Percentiles rank a stretch among this genome's conserved stretches.
phyloP scores from a whole-genome alignment of 2,888 invertebrate species.

The Leuctra nigra region DNA sequence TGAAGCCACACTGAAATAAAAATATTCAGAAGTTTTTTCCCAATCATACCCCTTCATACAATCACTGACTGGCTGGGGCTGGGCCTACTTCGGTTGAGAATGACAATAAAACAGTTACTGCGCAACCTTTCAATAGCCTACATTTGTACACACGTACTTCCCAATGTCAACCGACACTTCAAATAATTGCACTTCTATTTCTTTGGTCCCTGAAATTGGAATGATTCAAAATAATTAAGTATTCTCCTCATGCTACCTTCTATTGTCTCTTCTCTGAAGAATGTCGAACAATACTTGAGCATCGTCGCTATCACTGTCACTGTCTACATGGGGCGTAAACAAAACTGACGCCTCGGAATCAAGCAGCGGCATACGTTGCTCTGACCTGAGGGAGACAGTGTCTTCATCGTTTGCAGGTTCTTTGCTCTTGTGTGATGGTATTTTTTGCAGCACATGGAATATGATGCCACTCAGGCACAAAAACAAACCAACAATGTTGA shows the following conservation, averaged over 20 bases:
- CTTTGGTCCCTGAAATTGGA: slow-evolving; percentile 4
- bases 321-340: slow-evolving; percentile 9
- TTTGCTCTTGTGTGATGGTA: background rate
- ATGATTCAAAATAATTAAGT: background rate
- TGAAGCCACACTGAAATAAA: no score
- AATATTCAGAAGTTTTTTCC: no score
- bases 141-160: no score
- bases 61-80: no score
- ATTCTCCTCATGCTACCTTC: slow-evolving; percentile 17
- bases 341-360: slow-evolving; percentile 21
- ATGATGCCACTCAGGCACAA: slow-evolving; percentile 85
- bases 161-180: no score
- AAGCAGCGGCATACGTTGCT: slow-evolving; percentile 20
- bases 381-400: slow-evolving; percentile 3
- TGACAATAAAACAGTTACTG: no score
- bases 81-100: no score
- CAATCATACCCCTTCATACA: no score
- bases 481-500: slow-evolving; percentile 80
- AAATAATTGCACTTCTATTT: no score
- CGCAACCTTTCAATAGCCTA: no score
- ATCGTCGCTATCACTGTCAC: slow-evolving; percentile 21
- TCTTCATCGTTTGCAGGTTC: background rate
- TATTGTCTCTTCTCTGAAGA: slow-evolving; percentile 23
- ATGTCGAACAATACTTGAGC: slow-evolving; percentile 22
- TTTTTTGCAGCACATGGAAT: slow-evolving; percentile 53